Percentiles rank a stretch among this genome's conserved stretches.
These are phyloP conservation scores for Elephantulus edwardii DNA, from an alignment of 2,113 vertebrate genomes.

Conservation along the genomic window DNA sequence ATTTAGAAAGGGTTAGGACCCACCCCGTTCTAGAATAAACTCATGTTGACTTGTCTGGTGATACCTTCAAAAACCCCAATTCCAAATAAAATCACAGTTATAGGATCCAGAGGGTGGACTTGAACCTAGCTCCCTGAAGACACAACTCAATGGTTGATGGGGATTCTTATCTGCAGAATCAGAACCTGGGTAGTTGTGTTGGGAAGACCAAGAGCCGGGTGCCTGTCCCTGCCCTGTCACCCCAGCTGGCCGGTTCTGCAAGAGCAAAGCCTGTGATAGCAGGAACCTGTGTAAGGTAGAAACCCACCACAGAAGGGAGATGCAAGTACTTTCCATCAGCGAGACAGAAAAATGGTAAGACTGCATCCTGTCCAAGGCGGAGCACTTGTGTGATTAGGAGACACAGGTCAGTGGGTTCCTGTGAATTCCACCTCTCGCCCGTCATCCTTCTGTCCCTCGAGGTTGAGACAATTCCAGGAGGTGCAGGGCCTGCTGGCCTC, in stretches of 20 bases:
- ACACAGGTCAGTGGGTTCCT: background rate
- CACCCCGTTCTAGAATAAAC: too few relatives aligned
- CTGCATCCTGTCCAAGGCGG: too few relatives aligned
- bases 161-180: rapidly evolving
- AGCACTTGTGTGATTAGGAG: background rate
- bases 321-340: background rate
- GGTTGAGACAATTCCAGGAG: background rate
- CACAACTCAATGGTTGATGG: background rate
- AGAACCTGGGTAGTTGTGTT: background rate
- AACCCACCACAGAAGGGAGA: too few relatives aligned
- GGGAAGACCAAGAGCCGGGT: background rate
- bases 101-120: background rate
- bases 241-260: background rate
- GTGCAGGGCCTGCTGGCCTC: too few relatives aligned
- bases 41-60: too few relatives aligned
- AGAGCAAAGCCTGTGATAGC: background rate
- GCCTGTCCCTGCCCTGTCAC: rapidly evolving
- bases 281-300: background rate
- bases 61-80: background rate
- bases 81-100: background rate
- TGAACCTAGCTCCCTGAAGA: background rate
- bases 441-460: rapidly evolving
- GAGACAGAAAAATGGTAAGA: background rate
- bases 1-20: background rate
- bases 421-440: background rate